Percentiles rank a stretch among this genome's conserved stretches.
Evolutionary conservation across 2,888 invertebrate species (phyloP).

Genomic region (Pherbina coryleti): DNA sequence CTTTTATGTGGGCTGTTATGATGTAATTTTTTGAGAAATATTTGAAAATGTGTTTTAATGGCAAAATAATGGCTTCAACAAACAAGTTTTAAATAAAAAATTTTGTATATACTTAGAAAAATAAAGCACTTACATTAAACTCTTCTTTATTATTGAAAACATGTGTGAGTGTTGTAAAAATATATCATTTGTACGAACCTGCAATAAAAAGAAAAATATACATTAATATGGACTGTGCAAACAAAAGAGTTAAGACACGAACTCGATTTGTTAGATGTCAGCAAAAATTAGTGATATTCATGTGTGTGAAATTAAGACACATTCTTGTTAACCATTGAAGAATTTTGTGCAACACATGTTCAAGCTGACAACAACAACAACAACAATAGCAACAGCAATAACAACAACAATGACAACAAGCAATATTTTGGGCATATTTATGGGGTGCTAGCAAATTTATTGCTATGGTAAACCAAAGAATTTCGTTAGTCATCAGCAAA

Average conservation of each 20-base stretch:
- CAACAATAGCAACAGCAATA: background rate
- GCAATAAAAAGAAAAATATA: background rate
- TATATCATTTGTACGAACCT: background rate
- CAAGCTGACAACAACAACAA: background rate
- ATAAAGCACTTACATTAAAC: no score
- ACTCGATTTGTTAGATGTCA: background rate
- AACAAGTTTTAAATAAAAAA: no score
- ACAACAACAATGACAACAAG: background rate
- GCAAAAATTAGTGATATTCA: background rate
- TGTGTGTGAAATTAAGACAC: background rate
- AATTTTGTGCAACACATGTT: slow-evolving; percentile 8
- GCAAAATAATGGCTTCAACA: no score
- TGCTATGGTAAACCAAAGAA: background rate
- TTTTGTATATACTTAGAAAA: no score
- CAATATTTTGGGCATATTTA: background rate
- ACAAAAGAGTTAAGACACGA: slow-evolving; percentile 14
- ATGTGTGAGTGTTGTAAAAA: background rate
- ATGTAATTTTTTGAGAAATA: no score
- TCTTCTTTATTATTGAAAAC: no score
- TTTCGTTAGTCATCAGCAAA: background rate
- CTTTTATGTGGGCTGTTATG: no score
- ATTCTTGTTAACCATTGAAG: background rate
- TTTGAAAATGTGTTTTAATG: no score
- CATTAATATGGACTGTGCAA: background rate
- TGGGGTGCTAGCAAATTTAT: background rate